Evolutionary conservation across 2,797 vertebrate genomes (phyloP).

Genomic region (Mycteria americana): DNA sequence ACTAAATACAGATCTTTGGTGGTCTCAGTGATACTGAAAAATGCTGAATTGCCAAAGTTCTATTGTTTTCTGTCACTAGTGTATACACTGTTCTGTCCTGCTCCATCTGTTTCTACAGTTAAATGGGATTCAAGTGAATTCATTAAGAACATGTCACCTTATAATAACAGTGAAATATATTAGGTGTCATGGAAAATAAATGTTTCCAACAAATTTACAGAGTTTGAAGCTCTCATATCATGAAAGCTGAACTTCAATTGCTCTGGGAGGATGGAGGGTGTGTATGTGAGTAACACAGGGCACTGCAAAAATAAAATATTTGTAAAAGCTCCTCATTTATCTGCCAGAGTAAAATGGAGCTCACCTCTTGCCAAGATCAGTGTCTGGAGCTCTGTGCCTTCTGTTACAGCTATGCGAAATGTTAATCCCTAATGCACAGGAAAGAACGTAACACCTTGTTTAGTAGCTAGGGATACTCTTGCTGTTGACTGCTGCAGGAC

Average conservation of each 20-base stretch:
- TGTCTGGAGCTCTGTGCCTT: not conserved
- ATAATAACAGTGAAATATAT: conserved; percentile 1
- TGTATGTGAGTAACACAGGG: not conserved
- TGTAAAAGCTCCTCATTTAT: not conserved
- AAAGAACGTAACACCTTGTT: not conserved
- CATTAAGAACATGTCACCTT: not conserved
- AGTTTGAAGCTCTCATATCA: not conserved
- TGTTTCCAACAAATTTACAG: not conserved
- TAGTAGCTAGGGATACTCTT: not conserved
- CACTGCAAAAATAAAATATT: not conserved
- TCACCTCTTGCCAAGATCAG: not conserved
- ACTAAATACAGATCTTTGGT: not conserved
- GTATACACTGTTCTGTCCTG: not conserved
- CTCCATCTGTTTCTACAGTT: conserved; percentile 11
- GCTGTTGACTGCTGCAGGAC: not conserved
- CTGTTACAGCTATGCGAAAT: not conserved
- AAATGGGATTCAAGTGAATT: conserved; percentile 33
- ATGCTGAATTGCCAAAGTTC: not conserved
- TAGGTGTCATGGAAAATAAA: not conserved
- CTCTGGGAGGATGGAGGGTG: not conserved
- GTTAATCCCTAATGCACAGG: not conserved
- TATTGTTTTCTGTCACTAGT: not conserved
- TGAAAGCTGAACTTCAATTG: not conserved
- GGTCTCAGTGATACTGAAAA: not conserved
- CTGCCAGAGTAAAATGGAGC: not conserved